Percentiles rank a stretch among this genome's conserved stretches.
These are phyloP conservation scores for Metaphire vulgaris DNA, from an alignment of 1,140 invertebrate genomes.

Conservation along the genomic window DNA sequence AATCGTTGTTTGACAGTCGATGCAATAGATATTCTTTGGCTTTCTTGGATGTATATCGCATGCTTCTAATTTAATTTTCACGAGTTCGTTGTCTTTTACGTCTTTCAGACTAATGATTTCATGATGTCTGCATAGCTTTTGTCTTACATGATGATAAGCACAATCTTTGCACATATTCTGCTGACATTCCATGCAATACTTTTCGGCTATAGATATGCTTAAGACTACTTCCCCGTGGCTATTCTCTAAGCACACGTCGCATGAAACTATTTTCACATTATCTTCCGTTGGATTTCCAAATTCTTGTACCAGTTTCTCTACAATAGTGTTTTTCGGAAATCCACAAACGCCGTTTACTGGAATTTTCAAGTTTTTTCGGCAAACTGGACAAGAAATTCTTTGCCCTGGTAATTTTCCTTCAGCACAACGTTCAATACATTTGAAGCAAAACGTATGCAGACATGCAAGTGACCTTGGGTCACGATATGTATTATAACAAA, in stretches of 20 bases:
- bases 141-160: not conserved
- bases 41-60: not conserved
- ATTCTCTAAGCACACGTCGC: not conserved
- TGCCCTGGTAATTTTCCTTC: too few species aligned
- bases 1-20: not conserved
- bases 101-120: not conserved
- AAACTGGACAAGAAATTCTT: too few species aligned
- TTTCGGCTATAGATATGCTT: not conserved
- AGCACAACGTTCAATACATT: too few species aligned
- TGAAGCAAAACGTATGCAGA: too few species aligned
- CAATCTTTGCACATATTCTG: not conserved
- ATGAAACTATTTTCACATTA: not conserved
- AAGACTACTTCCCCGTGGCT: not conserved
- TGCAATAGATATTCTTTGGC: not conserved
- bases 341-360: not conserved
- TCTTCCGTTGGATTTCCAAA: not conserved
- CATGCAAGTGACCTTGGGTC: too few species aligned
- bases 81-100: not conserved
- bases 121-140: not conserved
- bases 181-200: not conserved
- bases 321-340: not conserved
- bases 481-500: too few species aligned
- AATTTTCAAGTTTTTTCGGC: too few species aligned
- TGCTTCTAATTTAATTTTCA: not conserved
- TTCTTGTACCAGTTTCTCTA: not conserved